Conservation (phyloP, 2,888 invertebrate species). For the Anoncus sp. region DNA sequence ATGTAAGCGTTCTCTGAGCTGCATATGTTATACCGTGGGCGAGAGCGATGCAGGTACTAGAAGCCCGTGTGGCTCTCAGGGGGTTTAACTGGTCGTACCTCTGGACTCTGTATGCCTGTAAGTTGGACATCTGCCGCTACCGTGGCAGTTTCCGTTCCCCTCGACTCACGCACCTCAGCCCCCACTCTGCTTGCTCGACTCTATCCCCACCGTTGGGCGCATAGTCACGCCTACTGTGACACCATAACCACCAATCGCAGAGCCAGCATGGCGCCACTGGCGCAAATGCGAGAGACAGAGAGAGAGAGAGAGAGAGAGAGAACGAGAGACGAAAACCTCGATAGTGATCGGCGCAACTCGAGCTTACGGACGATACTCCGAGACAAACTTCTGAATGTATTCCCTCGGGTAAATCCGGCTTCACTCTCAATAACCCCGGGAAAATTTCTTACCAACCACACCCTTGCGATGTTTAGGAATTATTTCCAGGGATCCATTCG, state of each 20-base stretch:
- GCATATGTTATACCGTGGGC: conserved; percentile 22
- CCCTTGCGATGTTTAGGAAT: not conserved
- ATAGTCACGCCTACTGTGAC: conserved; percentile 72
- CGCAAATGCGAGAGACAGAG: conserved; percentile 65
- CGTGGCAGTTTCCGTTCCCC: conserved; percentile 14
- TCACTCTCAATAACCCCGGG: not conserved
- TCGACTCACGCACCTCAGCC: conserved; percentile 43
- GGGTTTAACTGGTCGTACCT: conserved; percentile 56
- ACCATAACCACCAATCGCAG: conserved; percentile 73
- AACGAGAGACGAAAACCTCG: conserved; percentile 53
- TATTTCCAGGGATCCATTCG: not conserved
- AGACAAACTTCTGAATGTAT: conserved; percentile 64
- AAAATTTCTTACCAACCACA: conserved; percentile 9
- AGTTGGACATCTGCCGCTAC: conserved; percentile 51
- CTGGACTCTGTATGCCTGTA: conserved; percentile 65
- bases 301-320: too few species aligned
- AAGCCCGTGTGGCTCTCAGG: conserved; percentile 22
- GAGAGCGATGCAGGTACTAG: conserved; percentile 31
- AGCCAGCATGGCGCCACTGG: conserved; percentile 79
- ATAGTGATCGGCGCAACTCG: conserved; percentile 72
- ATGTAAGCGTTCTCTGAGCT: conserved; percentile 1
- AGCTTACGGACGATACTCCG: conserved; percentile 66
- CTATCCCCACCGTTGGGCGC: conserved; percentile 11
- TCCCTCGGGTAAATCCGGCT: conserved; percentile 26
- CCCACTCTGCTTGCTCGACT: conserved; percentile 40